Conservation (phyloP, 2,888 invertebrate genomes). For the Campaea margaritaria region DNA sequence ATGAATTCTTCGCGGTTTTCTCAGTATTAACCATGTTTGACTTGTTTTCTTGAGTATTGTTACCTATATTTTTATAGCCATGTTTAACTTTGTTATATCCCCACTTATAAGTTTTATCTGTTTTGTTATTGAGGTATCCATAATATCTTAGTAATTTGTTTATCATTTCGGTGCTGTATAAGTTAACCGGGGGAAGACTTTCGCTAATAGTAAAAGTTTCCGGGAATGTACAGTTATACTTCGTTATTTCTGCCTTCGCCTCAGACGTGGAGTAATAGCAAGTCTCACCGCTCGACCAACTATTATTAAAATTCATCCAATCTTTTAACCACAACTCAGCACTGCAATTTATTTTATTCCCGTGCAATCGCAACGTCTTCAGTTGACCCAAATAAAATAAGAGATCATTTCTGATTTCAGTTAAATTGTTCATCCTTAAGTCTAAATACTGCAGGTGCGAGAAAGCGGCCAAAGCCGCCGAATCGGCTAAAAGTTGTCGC, state of each 20-base stretch:
- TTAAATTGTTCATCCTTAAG: slow-evolving; percentile 87
- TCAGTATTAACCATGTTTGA: slow-evolving; percentile 38
- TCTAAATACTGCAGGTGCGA: slow-evolving; percentile 89
- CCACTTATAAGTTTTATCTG: slow-evolving; percentile 65
- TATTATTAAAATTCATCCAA: slow-evolving; percentile 87
- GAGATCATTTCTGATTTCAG: slow-evolving; percentile 86
- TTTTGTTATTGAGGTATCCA: slow-evolving; percentile 79
- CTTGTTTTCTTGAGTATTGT: slow-evolving; percentile 39
- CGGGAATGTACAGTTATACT: slow-evolving; percentile 80
- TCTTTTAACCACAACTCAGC: slow-evolving; percentile 87
- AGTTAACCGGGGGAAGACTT: slow-evolving; percentile 79
- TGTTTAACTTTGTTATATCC: slow-evolving; percentile 53
- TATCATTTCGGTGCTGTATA: slow-evolving; percentile 82
- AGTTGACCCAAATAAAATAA: slow-evolving; percentile 89
- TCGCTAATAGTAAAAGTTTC: slow-evolving; percentile 82
- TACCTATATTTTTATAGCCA: slow-evolving; percentile 29
- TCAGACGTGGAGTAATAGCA: slow-evolving; percentile 79
- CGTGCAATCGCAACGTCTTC: slow-evolving; percentile 87
- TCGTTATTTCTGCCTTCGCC: slow-evolving; percentile 73
- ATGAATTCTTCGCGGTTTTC: slow-evolving; percentile 41
- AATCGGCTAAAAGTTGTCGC: slow-evolving; percentile 88
- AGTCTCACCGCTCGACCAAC: slow-evolving; percentile 66
- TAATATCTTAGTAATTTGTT: slow-evolving; percentile 79
- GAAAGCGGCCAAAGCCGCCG: slow-evolving; percentile 89
- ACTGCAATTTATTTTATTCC: slow-evolving; percentile 90